A percentile compares a stretch with the other conserved stretches of the same genome.
Conservation (phyloP, 1,140 invertebrate species). For the Pollicipes pollicipes region DNA sequence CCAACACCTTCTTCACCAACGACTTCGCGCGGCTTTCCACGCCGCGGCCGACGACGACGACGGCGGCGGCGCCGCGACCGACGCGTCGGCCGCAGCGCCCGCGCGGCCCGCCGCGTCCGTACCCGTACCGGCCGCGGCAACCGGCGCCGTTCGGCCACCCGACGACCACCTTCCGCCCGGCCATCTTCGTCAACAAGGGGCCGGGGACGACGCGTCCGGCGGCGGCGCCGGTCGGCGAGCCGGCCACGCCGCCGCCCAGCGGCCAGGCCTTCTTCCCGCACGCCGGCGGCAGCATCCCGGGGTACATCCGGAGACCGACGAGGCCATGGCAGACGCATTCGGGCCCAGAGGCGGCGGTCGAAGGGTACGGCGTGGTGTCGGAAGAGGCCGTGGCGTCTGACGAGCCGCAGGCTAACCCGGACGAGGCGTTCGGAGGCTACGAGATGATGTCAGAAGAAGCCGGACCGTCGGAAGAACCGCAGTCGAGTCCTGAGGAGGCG, state of each 20-base stretch:
- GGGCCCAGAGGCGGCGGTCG: too few species aligned
- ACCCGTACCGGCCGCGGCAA: background rate
- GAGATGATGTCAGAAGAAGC: too few species aligned
- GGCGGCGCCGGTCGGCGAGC: too few species aligned
- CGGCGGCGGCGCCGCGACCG: too few species aligned
- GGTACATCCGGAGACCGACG: background rate
- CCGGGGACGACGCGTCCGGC: background rate
- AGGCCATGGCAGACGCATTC: background rate
- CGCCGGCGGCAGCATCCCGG: background rate
- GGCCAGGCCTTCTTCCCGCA: background rate
- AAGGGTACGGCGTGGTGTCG: too few species aligned
- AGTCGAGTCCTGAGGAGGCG: background rate
- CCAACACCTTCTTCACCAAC: background rate
- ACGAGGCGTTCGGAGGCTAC: too few species aligned
- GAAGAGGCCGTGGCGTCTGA: background rate
- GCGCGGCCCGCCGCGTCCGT: too few species aligned
- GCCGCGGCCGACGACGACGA: background rate
- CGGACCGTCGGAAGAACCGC: too few species aligned
- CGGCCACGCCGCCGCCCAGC: background rate
- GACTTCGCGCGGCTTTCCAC: background rate
- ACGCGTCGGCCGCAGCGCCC: background rate
- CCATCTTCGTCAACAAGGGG: background rate
- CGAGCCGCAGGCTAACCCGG: background rate
- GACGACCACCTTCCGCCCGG: background rate
- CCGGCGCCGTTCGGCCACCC: too few species aligned